A percentile compares a stretch with the other conserved stretches of the same genome.
Evolutionary conservation across 2,888 invertebrate genomes (phyloP).

Genomic region (Zygogramma bicolorata): DNA sequence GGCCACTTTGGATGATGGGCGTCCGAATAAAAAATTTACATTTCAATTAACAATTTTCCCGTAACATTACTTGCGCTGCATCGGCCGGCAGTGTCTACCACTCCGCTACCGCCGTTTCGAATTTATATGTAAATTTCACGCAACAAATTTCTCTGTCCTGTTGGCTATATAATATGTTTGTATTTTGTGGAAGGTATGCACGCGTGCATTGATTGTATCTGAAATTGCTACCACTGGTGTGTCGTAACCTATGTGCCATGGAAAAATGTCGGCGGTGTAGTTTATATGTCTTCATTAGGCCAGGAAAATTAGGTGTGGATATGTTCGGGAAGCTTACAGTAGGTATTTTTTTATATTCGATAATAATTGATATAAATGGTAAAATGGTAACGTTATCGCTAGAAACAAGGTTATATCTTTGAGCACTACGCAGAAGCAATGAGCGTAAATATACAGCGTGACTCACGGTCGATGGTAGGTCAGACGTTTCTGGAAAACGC

Average conservation of each 20-base stretch:
- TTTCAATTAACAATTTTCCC: slow-evolving; percentile 32
- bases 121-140: slow-evolving; percentile 39
- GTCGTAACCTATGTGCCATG: neutral
- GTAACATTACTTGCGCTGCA: neutral
- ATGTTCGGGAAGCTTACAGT: no score
- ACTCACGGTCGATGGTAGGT: no score
- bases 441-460: no score
- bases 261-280: neutral
- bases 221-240: slow-evolving; percentile 29
- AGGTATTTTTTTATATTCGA: no score
- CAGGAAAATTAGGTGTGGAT: no score
- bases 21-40: slow-evolving; percentile 32
- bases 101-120: slow-evolving; percentile 20
- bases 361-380: no score
- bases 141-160: slow-evolving; percentile 32
- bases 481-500: no score
- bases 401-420: no score
- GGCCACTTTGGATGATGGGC: slow-evolving; percentile 2
- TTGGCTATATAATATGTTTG: slow-evolving; percentile 30
- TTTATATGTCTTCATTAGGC: no score
- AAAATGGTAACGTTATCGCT: no score
- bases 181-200: slow-evolving; percentile 3
- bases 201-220: slow-evolving; percentile 39
- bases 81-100: no score
- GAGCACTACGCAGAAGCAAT: no score